Evolutionary conservation across 2,888 invertebrate genomes (phyloP).

Genomic region (Sphecodes monilicornis): DNA sequence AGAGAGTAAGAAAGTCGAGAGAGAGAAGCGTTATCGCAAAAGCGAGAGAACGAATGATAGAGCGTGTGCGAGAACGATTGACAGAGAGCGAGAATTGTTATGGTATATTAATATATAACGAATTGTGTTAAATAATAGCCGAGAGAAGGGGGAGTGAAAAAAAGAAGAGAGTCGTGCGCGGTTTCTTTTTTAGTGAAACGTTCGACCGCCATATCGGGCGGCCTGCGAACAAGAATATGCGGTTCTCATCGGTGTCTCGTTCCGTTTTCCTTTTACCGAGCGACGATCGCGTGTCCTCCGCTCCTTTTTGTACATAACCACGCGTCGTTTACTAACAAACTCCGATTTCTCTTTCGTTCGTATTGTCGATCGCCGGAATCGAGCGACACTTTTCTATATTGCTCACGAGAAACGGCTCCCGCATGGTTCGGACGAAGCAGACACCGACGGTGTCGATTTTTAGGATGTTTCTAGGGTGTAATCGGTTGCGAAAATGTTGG

Average conservation of each 20-base stretch:
- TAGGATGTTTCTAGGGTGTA: conserved; percentile 54
- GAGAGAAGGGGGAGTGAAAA: conserved; percentile 32
- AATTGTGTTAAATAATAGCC: conserved; percentile 70
- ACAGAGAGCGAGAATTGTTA: conserved; percentile 63
- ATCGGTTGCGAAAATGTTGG: conserved; percentile 54
- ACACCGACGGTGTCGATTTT: conserved; percentile 60
- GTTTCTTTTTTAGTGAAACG: conserved; percentile 38
- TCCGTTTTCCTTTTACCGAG: conserved; percentile 37
- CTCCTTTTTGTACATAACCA: conserved; percentile 63
- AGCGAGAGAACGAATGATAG: conserved; percentile 48
- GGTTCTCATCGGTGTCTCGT: conserved; percentile 52
- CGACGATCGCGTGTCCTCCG: conserved; percentile 25
- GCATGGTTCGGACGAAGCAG: conserved; percentile 42
- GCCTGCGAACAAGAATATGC: conserved; percentile 15
- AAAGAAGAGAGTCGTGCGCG: conserved; percentile 57
- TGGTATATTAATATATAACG: conserved; percentile 65
- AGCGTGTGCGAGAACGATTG: conserved; percentile 36
- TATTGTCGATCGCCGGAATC: conserved; percentile 32
- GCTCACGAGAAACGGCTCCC: conserved; percentile 37
- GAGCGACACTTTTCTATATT: conserved; percentile 35
- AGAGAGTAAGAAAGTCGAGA: conserved; percentile 14
- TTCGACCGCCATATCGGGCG: conserved; percentile 14
- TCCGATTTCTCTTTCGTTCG: conserved; percentile 41
- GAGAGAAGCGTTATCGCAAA: conserved; percentile 6
- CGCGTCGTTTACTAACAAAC: conserved; percentile 40